Evolutionary conservation across 2,113 vertebrate species (phyloP).

Genomic region (Agelaius phoeniceus): DNA sequence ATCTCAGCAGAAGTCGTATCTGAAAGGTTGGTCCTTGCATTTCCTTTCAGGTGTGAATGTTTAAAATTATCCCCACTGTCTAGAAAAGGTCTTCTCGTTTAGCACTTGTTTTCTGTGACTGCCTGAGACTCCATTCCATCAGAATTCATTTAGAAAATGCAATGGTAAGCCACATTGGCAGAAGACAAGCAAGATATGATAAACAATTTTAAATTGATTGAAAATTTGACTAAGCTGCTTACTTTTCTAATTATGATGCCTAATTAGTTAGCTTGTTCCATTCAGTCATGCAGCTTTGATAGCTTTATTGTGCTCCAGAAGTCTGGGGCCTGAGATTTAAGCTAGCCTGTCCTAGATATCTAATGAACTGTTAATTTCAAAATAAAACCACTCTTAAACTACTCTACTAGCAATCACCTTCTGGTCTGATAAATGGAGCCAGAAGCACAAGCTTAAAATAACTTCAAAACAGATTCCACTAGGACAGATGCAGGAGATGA

Average conservation of each 20-base stretch:
- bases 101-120: neutral
- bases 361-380: slow-evolving; percentile 46
- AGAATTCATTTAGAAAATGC: neutral
- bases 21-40: neutral
- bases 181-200: neutral
- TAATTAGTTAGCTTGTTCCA: slow-evolving; percentile 48
- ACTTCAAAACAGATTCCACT: neutral
- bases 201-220: neutral
- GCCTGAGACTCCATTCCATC: neutral
- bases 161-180: neutral
- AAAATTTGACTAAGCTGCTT: slow-evolving; percentile 11
- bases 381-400: slow-evolving; percentile 34
- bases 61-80: neutral
- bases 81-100: neutral
- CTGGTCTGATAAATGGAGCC: neutral
- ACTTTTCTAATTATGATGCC: slow-evolving; percentile 29
- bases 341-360: slow-evolving; percentile 31
- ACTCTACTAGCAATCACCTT: neutral
- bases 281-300: slow-evolving; percentile 40
- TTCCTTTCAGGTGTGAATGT: neutral
- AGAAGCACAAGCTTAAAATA: neutral
- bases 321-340: neutral
- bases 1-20: neutral
- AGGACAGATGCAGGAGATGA: neutral
- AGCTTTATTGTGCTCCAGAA: slow-evolving; percentile 7